Evolutionary conservation across 2,113 vertebrate species (phyloP).

Genomic region (Macroglossus sobrinus): DNA sequence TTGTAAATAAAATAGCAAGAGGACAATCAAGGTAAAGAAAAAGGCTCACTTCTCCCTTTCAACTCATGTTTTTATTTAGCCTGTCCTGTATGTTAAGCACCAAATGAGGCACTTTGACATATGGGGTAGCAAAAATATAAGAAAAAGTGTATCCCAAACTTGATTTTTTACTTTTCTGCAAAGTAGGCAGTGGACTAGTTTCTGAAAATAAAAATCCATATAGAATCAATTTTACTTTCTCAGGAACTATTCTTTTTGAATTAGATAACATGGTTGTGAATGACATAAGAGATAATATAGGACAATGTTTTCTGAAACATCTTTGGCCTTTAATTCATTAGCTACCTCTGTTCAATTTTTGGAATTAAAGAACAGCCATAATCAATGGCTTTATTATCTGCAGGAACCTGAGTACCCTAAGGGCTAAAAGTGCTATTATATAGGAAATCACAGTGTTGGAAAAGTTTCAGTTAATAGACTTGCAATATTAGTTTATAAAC

Average conservation of each 20-base stretch:
- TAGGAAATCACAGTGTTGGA: neutral
- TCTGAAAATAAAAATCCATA: conserved; percentile 16
- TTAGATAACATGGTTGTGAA: neutral
- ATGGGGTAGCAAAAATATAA: neutral
- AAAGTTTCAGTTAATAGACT: neutral
- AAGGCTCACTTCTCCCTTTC: neutral
- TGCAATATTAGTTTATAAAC: neutral
- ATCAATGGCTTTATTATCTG: neutral
- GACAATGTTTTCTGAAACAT: neutral
- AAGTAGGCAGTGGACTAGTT: neutral
- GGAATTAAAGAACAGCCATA: neutral
- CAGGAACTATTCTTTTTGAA: neutral
- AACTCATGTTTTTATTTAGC: neutral
- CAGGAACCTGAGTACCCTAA: neutral
- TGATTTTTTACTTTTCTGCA: neutral
- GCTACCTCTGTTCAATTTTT: neutral
- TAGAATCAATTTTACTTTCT: neutral
- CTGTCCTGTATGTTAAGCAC: neutral
- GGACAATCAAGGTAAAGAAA: neutral
- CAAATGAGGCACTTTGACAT: neutral
- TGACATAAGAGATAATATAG: neutral
- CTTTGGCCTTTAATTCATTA: conserved; percentile 28
- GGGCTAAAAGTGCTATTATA: neutral
- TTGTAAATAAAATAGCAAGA: neutral
- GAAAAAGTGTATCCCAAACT: neutral